Conservation (phyloP, 30 jellyfish, hydroid and myxozoan genomes). For the Pelagia noctiluca region DNA sequence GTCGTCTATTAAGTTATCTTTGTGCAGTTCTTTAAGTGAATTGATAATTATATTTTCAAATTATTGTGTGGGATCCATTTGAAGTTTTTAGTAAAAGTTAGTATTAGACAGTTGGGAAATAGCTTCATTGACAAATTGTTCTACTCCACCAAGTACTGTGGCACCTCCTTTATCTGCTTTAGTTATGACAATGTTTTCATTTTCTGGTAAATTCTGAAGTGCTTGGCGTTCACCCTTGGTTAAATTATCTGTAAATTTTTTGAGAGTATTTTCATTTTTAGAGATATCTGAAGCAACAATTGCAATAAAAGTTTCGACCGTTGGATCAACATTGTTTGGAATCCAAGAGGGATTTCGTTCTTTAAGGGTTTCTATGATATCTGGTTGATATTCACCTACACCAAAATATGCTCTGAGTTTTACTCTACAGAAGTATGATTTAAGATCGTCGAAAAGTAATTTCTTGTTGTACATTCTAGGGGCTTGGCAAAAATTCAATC, state of each 20-base stretch:
- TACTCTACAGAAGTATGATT: neutral
- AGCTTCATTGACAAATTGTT: too few species aligned
- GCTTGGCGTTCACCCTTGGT: neutral
- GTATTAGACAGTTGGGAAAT: too few species aligned
- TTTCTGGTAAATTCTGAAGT: neutral
- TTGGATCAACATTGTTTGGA: neutral
- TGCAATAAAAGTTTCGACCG: constrained; percentile 4
- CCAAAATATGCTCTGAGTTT: constrained; percentile 14
- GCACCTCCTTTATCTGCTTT: constrained; percentile 6
- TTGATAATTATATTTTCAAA: too few species aligned
- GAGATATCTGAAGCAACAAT: neutral
- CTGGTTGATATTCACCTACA: neutral
- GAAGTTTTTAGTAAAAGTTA: too few species aligned
- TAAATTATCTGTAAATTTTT: neutral
- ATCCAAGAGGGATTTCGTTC: neutral
- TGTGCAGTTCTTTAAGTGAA: too few species aligned
- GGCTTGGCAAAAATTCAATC: constrained; percentile 31
- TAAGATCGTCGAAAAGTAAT: neutral
- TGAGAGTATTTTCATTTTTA: neutral
- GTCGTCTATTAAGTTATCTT: too few species aligned
- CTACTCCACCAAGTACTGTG: neutral
- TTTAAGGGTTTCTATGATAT: constrained; percentile 3
- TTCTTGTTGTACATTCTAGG: constrained; percentile 14
- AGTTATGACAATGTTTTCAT: constrained; percentile 2
- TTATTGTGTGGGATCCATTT: too few species aligned